These are phyloP conservation scores for Hydrochoerus hydrochaeris DNA, from an alignment of 2,113 vertebrate genomes.

Conservation along the genomic window DNA sequence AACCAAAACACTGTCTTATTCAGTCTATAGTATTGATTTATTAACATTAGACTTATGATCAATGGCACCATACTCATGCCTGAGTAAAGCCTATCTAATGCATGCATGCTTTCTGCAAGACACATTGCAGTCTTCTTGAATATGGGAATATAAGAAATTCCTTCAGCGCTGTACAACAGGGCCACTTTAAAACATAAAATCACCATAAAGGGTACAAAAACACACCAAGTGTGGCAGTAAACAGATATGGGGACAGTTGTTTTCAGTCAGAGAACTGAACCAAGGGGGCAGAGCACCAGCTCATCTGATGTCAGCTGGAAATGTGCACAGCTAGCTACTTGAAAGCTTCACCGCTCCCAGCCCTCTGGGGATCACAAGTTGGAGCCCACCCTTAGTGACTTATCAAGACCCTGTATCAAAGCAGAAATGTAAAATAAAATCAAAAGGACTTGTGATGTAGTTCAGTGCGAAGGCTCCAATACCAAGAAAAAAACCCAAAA, in stretches of 20 bases:
- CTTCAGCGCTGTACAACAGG: background rate
- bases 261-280: background rate
- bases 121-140: background rate
- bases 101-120: background rate
- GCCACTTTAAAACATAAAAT: background rate
- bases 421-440: background rate
- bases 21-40: background rate
- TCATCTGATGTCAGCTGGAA: background rate
- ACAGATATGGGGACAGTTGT: background rate
- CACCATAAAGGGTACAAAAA: background rate
- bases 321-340: fast-evolving
- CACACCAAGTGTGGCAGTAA: background rate
- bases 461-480: background rate
- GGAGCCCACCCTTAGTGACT: background rate
- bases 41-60: background rate
- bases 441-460: background rate
- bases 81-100: background rate
- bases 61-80: background rate
- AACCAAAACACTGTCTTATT: background rate
- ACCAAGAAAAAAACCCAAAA: background rate
- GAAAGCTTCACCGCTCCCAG: background rate
- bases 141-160: background rate
- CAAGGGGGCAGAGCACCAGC: background rate
- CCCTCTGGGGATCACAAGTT: background rate
- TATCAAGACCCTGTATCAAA: background rate